phyloP scores from a whole-genome alignment of 2,888 invertebrate genomes.

The Stegophylla sp. region DNA sequence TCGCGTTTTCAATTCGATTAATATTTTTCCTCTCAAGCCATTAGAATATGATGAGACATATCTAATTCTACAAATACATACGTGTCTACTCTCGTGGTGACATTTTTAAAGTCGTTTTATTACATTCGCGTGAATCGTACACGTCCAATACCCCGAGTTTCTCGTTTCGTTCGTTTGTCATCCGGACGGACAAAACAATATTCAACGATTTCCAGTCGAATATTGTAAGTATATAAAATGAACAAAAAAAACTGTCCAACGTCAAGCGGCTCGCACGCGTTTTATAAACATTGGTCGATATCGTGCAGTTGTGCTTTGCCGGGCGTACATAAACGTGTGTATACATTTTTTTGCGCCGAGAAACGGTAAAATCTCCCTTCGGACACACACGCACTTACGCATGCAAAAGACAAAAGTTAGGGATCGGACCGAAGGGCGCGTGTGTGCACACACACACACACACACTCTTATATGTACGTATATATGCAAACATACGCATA shows the following conservation, averaged over 20 bases:
- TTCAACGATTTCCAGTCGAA: background rate
- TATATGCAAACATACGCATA: background rate
- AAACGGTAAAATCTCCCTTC: conserved; percentile 57
- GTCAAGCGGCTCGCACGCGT: conserved; percentile 17
- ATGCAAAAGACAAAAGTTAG: conserved; percentile 59
- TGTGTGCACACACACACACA: background rate
- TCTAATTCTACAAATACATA: too few relatives aligned
- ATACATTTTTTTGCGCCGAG: conserved; percentile 25
- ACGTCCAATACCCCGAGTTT: background rate
- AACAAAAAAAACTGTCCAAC: background rate
- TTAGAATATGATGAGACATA: too few relatives aligned
- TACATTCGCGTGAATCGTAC: too few relatives aligned
- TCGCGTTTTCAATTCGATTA: conserved; percentile 10
- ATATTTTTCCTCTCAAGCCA: background rate
- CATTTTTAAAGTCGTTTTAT: background rate
- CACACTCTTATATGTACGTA: background rate
- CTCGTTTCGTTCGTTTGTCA: background rate
- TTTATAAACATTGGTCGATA: conserved; percentile 47
- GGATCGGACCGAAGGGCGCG: conserved; percentile 45
- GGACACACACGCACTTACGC: conserved; percentile 52
- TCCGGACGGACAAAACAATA: too few relatives aligned
- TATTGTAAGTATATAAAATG: background rate
- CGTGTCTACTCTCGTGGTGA: too few relatives aligned
- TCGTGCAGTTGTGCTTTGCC: conserved; percentile 11
- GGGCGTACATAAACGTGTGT: background rate